Percentiles rank a stretch among this genome's conserved stretches.
Evolutionary conservation across 1,140 invertebrate genomes (phyloP).

Genomic region (Lucilia sericata): DNA sequence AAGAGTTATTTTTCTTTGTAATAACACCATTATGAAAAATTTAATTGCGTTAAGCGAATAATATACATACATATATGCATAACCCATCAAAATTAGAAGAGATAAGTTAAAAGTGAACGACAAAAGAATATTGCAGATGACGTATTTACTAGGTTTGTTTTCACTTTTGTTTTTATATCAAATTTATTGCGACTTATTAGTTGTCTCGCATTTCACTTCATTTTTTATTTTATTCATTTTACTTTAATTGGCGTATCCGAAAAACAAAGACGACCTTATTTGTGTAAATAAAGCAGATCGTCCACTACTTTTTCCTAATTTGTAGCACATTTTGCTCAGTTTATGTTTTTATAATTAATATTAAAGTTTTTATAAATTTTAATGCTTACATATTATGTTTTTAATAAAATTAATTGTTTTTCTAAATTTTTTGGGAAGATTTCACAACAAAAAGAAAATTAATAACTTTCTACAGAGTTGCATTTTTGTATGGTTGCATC

Average conservation of each 20-base stretch:
- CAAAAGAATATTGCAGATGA: not conserved
- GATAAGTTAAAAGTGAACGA: not conserved
- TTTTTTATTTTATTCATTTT: not conserved
- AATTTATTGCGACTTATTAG: constrained; percentile 12
- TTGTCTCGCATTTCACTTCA: constrained; percentile 19
- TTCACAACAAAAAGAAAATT: constrained; percentile 24
- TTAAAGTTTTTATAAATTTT: not conserved
- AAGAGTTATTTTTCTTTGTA: not conserved
- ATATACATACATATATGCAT: no score
- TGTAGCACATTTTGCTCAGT: not conserved
- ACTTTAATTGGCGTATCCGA: constrained; percentile 15
- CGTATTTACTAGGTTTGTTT: constrained; percentile 23
- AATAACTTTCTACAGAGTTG: constrained; percentile 3
- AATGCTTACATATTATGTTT: not conserved
- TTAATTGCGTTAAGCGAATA: not conserved
- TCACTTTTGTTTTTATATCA: constrained; percentile 27
- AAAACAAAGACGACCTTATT: constrained; percentile 27
- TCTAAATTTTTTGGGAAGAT: constrained; percentile 9
- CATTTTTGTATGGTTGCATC: constrained; percentile 3
- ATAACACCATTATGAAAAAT: not conserved
- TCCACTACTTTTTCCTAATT: not conserved
- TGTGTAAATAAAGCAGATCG: not conserved
- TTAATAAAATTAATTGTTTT: not conserved
- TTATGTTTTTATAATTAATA: not conserved
- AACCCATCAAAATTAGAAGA: not conserved